Evolutionary conservation across 2,888 invertebrate genomes (phyloP), one percentile per base, ranked within the genome.

Genomic region (Aphrophora alni): DNA sequence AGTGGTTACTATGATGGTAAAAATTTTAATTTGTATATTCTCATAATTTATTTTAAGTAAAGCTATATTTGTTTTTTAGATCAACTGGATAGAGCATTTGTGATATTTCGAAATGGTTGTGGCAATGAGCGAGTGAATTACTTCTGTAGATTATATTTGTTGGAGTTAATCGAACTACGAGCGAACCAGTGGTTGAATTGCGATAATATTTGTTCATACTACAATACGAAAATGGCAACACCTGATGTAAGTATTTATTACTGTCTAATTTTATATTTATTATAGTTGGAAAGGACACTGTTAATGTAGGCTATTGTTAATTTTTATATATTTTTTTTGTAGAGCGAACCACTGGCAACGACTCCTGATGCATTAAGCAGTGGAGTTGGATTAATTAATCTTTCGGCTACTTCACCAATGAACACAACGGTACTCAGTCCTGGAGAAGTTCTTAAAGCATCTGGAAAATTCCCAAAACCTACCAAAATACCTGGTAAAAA

Each of bases 401-500:
- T 69, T 27, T 68, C 79, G 17, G 28, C 74, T n/a, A 38, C 79
- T 25, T 79, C 79, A 27, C 74, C 79, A 17, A 73, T 74, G 12
- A 51, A 38, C 38, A 88, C 90, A 70, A 90, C 90, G n/a, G 88
- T 95, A 85, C 91, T 96, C 85, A 92, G 90, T 83, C 95, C 96
- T 71, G 97, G 96, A 77, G 97, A 97, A 89, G 91, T 97, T 77
- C 92, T 97, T 85, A 95, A 95, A 88, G 93, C 95, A 81, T 97
- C 96, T 59, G 97, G 97, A 81, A 97, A 97, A 89, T 97, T 95
- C 89, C 90, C 93, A 77, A 95, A 95, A 88, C 96, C 97, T 68
- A 96, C 96, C 14, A 94, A 96, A 89, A 95, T 97, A 86, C 95
- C 96, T 75, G 96, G 96, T 85, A 97, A 97, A 89, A 97, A 95